Evolutionary conservation across 2,888 invertebrate genomes (phyloP), one percentile per base, ranked within the genome.

Genomic region (Trichacis sp.): DNA sequence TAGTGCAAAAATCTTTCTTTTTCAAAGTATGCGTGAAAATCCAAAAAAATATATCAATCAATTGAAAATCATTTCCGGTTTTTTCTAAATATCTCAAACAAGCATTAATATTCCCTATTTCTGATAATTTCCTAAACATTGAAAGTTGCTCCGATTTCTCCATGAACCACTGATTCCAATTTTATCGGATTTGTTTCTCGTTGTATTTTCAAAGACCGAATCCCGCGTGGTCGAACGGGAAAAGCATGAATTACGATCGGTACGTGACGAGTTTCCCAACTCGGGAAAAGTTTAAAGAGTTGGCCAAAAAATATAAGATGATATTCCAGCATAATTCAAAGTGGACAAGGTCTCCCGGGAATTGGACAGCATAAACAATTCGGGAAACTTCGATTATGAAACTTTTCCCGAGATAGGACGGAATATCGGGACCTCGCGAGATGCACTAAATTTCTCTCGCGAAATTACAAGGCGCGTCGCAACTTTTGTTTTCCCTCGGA

Each of bases 381-480:
- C 78, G 67, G 74, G 68, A 76, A 82, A 83, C 74, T 83, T 83
- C 77, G 81, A 83, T 83, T 82, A 81, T 80, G 78, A 81, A 82
- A 82, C 76, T 82, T 82, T 77, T 64, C 61, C 64, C 74, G 73
- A 74, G 73, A 71, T 74, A 73, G 68, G 64, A 67, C 70, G 62
- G 64, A 66, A 64, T 61, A 64, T 66, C 64, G 62, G 71, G 69
- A 68, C 73, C 72, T 62, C 73, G 63, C 47, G 58, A n/a, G n/a
- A 75, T 74, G 74, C 71, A 73, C 73, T 74, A 69, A 71, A 68
- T 60, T 64, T 69, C 69, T 64, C 30, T 52, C 58, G 61, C 55
- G 56, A 65, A 59, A 62, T 40, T 40, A 15, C 14, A 40, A 12
- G 40, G 12, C 40, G 15, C 40, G 40, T 14, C 40, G 14, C 12